Evolutionary conservation across 1,140 invertebrate species (phyloP).

Genomic region (Copidosoma floridanum): DNA sequence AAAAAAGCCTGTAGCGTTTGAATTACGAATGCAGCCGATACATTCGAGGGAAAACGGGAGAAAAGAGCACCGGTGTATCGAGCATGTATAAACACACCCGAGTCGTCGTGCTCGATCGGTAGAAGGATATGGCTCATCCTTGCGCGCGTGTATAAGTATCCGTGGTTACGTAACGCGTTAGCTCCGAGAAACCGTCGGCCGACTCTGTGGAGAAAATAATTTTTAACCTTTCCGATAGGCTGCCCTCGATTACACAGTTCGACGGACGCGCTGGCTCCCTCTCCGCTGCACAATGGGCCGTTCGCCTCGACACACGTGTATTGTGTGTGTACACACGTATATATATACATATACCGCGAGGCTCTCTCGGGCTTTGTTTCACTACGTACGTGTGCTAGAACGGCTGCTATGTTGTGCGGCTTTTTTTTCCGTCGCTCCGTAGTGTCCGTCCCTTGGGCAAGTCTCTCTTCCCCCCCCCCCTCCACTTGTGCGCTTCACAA

Average conservation of each 20-base stretch:
- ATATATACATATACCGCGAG: too few relatives aligned
- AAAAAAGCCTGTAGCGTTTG: not conserved
- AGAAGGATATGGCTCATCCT: slow-evolving; percentile 33
- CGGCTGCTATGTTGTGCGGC: not conserved
- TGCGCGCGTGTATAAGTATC: not conserved
- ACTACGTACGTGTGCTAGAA: not conserved
- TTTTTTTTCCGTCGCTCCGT: slow-evolving; percentile 3
- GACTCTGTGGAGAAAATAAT: slow-evolving; percentile 39
- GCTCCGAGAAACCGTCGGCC: too few relatives aligned
- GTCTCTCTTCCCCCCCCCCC: not conserved
- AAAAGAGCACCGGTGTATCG: too few relatives aligned
- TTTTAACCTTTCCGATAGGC: slow-evolving; percentile 45
- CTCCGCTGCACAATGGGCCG: slow-evolving; percentile 15
- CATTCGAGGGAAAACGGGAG: too few relatives aligned
- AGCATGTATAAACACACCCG: slow-evolving; percentile 29
- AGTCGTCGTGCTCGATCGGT: slow-evolving; percentile 41
- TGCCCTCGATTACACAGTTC: slow-evolving; percentile 39
- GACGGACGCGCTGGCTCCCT: slow-evolving; percentile 26
- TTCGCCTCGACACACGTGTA: not conserved
- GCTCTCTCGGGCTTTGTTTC: too few relatives aligned
- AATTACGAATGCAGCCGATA: not conserved
- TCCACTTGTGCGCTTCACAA: not conserved
- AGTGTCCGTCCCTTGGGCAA: too few relatives aligned
- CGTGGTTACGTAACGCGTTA: not conserved
- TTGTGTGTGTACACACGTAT: not conserved